Conservation (phyloP, 2,113 vertebrate genomes). For the Tachysurus vachellii region DNA sequence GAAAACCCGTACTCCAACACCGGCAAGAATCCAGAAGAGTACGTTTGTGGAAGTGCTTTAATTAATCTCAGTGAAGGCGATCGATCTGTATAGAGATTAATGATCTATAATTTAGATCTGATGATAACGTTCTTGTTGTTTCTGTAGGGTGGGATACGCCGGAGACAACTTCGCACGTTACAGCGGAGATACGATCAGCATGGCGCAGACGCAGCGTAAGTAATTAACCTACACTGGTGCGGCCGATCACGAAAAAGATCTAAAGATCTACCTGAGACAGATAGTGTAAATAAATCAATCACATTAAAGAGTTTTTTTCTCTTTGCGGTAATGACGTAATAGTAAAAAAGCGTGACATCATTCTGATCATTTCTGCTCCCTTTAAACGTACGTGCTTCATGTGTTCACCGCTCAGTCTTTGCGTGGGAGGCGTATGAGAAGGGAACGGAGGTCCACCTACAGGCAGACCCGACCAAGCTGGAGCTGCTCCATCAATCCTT, state of each 20-base stretch:
- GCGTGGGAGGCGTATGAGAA: slow-evolving; percentile 99
- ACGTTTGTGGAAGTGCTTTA: slow-evolving; percentile 61
- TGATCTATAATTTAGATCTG: too few species aligned
- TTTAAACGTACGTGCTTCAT: not conserved
- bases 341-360: not conserved
- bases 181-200: slow-evolving; percentile 89
- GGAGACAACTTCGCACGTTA: slow-evolving; percentile 97
- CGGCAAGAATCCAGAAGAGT: slow-evolving; percentile 96
- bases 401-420: slow-evolving; percentile 78
- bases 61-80: not conserved
- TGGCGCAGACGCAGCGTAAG: slow-evolving; percentile 97
- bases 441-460: slow-evolving; percentile 96
- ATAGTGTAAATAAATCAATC: not conserved
- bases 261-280: not conserved
- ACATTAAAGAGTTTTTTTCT: not conserved
- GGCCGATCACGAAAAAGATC: too few species aligned
- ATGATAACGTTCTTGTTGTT: not conserved
- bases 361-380: not conserved
- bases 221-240: slow-evolving; percentile 33
- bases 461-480: slow-evolving; percentile 95
- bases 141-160: slow-evolving; percentile 88
- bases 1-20: slow-evolving; percentile 95
- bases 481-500: slow-evolving; percentile 93
- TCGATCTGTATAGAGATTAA: not conserved
- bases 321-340: not conserved